Evolutionary conservation across 2,888 invertebrate species (phyloP), one percentile per base, ranked within the genome.

Genomic region (Pristionchus exspectatus): DNA sequence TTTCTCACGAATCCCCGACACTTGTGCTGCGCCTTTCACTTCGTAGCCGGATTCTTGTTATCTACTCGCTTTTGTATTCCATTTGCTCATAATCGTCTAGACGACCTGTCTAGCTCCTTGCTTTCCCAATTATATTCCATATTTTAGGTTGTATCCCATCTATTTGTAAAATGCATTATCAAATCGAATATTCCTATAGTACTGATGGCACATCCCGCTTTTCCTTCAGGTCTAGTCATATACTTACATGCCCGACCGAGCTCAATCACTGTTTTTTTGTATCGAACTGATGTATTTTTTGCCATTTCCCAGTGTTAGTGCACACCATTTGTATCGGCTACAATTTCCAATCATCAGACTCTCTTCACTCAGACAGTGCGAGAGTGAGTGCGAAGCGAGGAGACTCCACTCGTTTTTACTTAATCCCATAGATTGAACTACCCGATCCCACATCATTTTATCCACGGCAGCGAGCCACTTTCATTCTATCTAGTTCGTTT

Each of bases 221-320:
- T 38, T 30, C 77, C 81, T 54, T 81, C 81, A 81, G 81, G 81
- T 81, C 50, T 74, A 74, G 38, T 74, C 74, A 74, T 7, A 14
- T 74, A 74, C 72, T 72, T 74, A 74, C 38, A 24, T 44, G n/a
- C 18, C 33, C 5, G 21, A 12, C 69, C 69, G 69, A 72, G 30
- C n/a, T 72, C 69, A 30, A 30, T 59, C 59, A 9, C 12, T 50
- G 0, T 50, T 3, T 50, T 50, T 50, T 10, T 10, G n/a, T 63
- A 63, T 63, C 24, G n/a, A 63, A 59, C 9, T 21, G 2, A 24
- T 21, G 24, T 24, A 21, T 63, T 63, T 21, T 24, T 63, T 21
- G 63, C 63, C 63, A 63, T 63, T 63, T n/a, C 63, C n/a, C 16
- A 9, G 16, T 56, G 56, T 56, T 56, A 56, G 63, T 63, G 63